Evolutionary conservation across 2,888 invertebrate species (phyloP).

Genomic region (Imbricaverruca yamaguchii): DNA sequence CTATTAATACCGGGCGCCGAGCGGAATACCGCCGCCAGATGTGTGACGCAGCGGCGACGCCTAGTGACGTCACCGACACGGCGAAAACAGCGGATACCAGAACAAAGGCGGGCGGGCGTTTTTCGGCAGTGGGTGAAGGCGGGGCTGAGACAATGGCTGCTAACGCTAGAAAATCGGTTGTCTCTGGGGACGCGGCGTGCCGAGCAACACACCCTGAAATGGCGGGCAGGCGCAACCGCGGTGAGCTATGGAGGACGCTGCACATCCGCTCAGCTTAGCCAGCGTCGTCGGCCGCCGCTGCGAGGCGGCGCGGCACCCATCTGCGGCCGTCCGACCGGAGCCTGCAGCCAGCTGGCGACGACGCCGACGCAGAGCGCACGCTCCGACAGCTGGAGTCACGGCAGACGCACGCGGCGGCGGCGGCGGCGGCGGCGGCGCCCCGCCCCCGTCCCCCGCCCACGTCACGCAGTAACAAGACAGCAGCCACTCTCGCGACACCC

Average conservation of each 20-base stretch:
- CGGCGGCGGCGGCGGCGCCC: no score
- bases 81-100: background rate
- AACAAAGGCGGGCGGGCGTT: background rate
- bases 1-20: conserved; percentile 2
- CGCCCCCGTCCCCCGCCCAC: no score
- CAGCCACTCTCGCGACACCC: no score
- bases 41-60: background rate
- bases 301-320: background rate
- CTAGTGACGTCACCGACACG: background rate
- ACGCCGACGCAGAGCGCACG: no score
- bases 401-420: no score
- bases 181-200: background rate
- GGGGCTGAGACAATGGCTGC: background rate
- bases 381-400: no score
- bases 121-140: background rate
- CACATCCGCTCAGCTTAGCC: no score
- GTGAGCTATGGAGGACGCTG: no score
- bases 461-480: no score
- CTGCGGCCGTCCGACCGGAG: background rate
- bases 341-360: no score
- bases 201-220: background rate
- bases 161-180: background rate
- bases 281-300: background rate
- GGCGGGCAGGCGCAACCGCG: background rate
- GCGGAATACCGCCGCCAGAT: background rate